These are phyloP conservation scores for Clarias pachynema DNA, from an alignment of 2,797 vertebrate species.

Conservation along the genomic window DNA sequence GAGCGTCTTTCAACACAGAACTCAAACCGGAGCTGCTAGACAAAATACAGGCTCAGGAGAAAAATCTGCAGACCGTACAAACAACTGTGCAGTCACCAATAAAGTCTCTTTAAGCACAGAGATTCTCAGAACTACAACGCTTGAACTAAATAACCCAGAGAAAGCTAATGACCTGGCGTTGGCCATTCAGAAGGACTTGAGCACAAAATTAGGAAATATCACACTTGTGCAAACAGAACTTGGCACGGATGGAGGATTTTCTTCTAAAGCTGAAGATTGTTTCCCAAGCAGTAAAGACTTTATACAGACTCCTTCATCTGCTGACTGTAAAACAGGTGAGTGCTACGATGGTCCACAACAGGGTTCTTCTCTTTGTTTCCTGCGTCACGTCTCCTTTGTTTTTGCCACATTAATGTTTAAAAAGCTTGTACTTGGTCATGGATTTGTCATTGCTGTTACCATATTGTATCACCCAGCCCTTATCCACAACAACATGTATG, in stretches of 20 bases:
- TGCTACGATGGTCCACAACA: conserved; percentile 38
- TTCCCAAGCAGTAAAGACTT: conserved; percentile 24
- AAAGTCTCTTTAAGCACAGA: background rate
- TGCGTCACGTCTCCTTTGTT: background rate
- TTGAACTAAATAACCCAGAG: background rate
- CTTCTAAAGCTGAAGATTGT: conserved; percentile 18
- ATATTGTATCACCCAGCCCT: background rate
- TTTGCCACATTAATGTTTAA: no score
- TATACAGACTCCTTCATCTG: conserved; percentile 23
- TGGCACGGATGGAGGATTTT: conserved; percentile 46
- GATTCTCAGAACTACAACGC: background rate
- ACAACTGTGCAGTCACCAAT: conserved; percentile 10
- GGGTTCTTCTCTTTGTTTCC: conserved; percentile 15
- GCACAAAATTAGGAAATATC: conserved; percentile 50
- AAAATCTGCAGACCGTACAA: conserved; percentile 12
- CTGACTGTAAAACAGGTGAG: conserved; percentile 58
- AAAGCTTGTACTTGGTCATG: background rate
- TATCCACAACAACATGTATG: background rate
- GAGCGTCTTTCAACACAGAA: conserved; percentile 36
- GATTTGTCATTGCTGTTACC: background rate
- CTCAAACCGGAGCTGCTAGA: conserved; percentile 36
- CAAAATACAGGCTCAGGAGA: conserved; percentile 17
- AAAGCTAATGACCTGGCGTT: background rate
- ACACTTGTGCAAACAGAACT: conserved; percentile 47
- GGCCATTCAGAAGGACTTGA: conserved; percentile 44